phyloP scores from a whole-genome alignment of 2,888 invertebrate species.

The Athripsodes cinereus region DNA sequence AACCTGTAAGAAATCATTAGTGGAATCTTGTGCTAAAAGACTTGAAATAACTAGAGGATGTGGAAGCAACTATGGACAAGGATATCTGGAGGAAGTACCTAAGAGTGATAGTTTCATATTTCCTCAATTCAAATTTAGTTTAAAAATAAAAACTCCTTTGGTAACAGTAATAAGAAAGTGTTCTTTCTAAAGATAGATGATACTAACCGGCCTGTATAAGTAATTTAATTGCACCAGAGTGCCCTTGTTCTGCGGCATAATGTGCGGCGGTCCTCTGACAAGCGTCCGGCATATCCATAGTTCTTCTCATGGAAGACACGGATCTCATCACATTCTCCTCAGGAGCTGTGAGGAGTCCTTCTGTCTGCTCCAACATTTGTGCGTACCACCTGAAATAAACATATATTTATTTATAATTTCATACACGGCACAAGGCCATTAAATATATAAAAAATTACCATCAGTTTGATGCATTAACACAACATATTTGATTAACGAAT shows the following conservation, averaged over 20 bases:
- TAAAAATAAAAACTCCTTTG: too few species aligned
- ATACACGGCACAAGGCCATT: too few species aligned
- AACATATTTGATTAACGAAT: too few species aligned
- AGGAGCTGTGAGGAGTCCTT: constrained; percentile 33
- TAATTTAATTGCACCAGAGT: constrained; percentile 54
- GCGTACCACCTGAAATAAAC: constrained; percentile 64
- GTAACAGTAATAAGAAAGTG: too few species aligned
- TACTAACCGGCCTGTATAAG: constrained; percentile 52
- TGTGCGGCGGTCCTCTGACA: constrained; percentile 64
- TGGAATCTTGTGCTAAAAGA: not conserved
- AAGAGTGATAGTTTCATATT: too few species aligned
- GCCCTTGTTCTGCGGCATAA: constrained; percentile 66
- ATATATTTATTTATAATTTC: too few species aligned
- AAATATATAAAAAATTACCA: too few species aligned
- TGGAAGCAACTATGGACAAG: not conserved
- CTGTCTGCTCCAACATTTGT: constrained; percentile 63
- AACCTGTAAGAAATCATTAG: constrained; percentile 38
- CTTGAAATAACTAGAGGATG: not conserved
- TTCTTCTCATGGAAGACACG: constrained; percentile 35
- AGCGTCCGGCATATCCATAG: constrained; percentile 46
- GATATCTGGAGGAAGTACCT: too few species aligned
- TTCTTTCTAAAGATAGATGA: too few species aligned
- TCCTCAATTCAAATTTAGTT: too few species aligned
- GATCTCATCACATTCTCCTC: constrained; percentile 16
- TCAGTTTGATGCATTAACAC: too few species aligned